Conservation (phyloP, 1,140 invertebrate genomes). For the Coelopa frigida region DNA sequence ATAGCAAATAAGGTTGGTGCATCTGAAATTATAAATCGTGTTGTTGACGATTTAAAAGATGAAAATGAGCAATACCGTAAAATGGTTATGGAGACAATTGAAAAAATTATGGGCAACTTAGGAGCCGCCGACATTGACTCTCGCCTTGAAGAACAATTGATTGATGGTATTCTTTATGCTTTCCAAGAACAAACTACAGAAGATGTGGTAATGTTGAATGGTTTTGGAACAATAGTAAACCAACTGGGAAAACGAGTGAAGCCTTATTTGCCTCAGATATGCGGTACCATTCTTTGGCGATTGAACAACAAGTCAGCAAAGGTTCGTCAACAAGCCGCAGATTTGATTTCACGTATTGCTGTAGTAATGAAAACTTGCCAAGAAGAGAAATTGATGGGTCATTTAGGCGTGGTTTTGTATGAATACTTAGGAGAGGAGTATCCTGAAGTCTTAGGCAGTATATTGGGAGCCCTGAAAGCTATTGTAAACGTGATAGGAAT, state of each 20-base stretch:
- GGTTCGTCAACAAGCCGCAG: slow-evolving; percentile 97
- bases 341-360: slow-evolving; percentile 96
- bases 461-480: slow-evolving; percentile 94
- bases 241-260: slow-evolving; percentile 96
- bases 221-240: slow-evolving; percentile 98
- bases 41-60: slow-evolving; percentile 98
- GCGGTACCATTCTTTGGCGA: slow-evolving; percentile 98
- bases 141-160: slow-evolving; percentile 94
- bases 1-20: slow-evolving; percentile 99
- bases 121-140: slow-evolving; percentile 98
- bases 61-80: slow-evolving; percentile 99
- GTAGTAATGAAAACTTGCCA: slow-evolving; percentile 99
- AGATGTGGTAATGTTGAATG: slow-evolving; percentile 99
- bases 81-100: slow-evolving; percentile 99
- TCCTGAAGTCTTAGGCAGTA: slow-evolving; percentile 97
- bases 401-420: slow-evolving; percentile 98
- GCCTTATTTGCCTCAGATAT: slow-evolving; percentile 98
- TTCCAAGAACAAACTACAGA: slow-evolving; percentile 99
- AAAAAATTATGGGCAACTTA: slow-evolving; percentile 96
- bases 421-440: slow-evolving; percentile 99
- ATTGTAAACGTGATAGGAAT: slow-evolving; percentile 99
- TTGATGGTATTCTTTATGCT: slow-evolving; percentile 98
- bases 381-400: slow-evolving; percentile 99
- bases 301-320: slow-evolving; percentile 99
- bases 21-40: slow-evolving; percentile 96